Base-by-base conservation (phyloP, 2,797 vertebrate species). In the Coregonus ussuriensis region DNA sequence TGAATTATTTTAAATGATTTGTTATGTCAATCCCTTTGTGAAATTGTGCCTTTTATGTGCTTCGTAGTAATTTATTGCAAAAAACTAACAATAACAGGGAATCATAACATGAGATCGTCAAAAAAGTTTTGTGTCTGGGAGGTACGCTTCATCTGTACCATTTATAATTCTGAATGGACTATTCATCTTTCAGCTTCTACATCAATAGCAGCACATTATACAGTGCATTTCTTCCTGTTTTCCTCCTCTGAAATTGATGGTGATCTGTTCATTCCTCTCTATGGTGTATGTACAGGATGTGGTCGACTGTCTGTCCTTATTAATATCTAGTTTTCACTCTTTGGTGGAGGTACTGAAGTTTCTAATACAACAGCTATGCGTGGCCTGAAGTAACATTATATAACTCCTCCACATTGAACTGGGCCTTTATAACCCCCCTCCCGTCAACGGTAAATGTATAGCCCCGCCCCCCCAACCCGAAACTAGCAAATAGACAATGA, bases 261-360 rank as follows among this genome's bases (percentile, higher is more conserved):
- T 70, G 37, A 21, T 18, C 18, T 21, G n/a, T 71, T 71, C 2
- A 6, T 53, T 59, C 6, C 15, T 56, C 6, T 56, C 76, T 35
- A 67, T 70, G 41, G 13, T 11, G 59, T n/a, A 29, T 47, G 25
- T 78, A 75, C 16, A 37, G 47, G 51, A 68, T 53, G 13, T 75
- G 66, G 87, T 84, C 62, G 82, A 31, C 41, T 78, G 75, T 88
- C 16, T 15, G 16, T 41, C 63, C 47, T 51, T 9, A 14, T 81
- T 75, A 11, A 54, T 77, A 3, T 82, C 11, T 33, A 52, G 7
- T 71, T 82, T 77, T 80, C 52, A 79, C 13, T 87, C 83, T 89
- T 89, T 87, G 89, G 84, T 72, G 81, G 56, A 78, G 68, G 75
- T 82, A 85, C 74, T 75, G 62, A 83, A 77, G 81, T n/a, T 11